Evolutionary conservation across 2,797 vertebrate genomes (phyloP), one percentile per base, ranked within the genome.

Genomic region (Coreius guichenoti): DNA sequence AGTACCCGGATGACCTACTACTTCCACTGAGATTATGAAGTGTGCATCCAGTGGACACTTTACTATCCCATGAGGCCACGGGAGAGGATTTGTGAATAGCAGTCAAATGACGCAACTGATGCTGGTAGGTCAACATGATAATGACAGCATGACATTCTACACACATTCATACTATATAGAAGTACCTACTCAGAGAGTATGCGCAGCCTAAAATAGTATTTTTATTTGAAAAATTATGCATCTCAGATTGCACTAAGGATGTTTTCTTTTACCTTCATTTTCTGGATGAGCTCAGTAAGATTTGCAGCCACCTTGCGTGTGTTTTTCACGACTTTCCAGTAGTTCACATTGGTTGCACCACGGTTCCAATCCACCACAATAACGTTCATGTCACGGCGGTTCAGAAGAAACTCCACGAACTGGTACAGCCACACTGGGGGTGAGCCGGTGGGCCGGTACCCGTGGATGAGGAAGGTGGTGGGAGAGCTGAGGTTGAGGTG

Each of bases 341-440:
- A 99, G 90, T 95, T 93, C 11, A 98, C 0, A 74, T 94, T 99
- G 21, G 98, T 91, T 11, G 98, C 98, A 58, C 98, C 98, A 0
- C 88, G 72, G 92, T 98, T 99, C 98, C 98, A 99, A 89, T 99
- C 98, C 68, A 99, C 97, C 21, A 97, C 87, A 65, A 99, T 93
- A 70, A 96, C 72, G 82, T 99, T 99, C 7, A 94, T 51, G 82
- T 99, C 96, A 0, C 88, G 86, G 16, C 91, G 89, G 31, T 8
- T 45, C 87, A 98, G 90, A 39, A 98, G 90, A 89, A 87, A 31
- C 63, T 89, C 5, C 16, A 89, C 89, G 9, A 96, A 90, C 0
- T 85, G 47, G 1, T 69, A 16, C 39, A 96, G 90, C 98, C 98
- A 99, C 0, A 23, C 1, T 0, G 98, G 98, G 0, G 94, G 90